phyloP scores from a whole-genome alignment of 2,888 invertebrate species.

The Thymelicus sylvestris region DNA sequence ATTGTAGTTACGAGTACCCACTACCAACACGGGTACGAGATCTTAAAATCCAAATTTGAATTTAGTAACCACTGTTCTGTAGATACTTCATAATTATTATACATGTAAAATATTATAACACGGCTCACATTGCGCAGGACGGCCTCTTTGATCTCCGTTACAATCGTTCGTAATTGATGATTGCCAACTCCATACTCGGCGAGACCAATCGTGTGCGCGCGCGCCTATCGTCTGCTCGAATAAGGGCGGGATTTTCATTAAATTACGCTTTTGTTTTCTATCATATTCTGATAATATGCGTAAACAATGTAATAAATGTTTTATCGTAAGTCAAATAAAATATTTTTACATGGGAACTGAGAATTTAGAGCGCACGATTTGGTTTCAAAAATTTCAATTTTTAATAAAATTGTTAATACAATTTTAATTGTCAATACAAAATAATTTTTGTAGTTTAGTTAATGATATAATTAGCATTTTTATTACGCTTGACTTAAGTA shows the following conservation, averaged over 20 bases:
- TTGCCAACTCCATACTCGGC: conserved; percentile 60
- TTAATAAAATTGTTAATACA: too few relatives aligned
- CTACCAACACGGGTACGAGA: background rate
- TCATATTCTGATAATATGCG: background rate
- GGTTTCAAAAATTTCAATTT: too few relatives aligned
- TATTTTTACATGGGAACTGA: too few relatives aligned
- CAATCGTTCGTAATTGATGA: conserved; percentile 81
- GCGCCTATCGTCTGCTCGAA: conserved; percentile 41
- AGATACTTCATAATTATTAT: conserved; percentile 6
- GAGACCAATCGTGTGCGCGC: conserved; percentile 59
- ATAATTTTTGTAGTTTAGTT: too few relatives aligned
- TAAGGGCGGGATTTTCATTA: conserved; percentile 35
- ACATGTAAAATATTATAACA: conserved; percentile 26
- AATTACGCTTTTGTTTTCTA: background rate
- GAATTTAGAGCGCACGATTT: too few relatives aligned
- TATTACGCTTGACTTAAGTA: too few relatives aligned
- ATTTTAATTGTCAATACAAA: too few relatives aligned
- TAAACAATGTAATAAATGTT: too few relatives aligned
- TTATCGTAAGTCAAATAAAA: too few relatives aligned
- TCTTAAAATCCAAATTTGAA: background rate
- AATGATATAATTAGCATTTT: too few relatives aligned
- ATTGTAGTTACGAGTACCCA: background rate
- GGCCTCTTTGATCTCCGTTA: conserved; percentile 79
- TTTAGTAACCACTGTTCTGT: conserved; percentile 7
- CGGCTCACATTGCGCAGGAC: conserved; percentile 59